A percentile compares a stretch with the other conserved stretches of the same genome.
These are phyloP conservation scores for Drosophila asahinai DNA, from an alignment of 1,140 invertebrate genomes.

Conservation along the genomic window DNA sequence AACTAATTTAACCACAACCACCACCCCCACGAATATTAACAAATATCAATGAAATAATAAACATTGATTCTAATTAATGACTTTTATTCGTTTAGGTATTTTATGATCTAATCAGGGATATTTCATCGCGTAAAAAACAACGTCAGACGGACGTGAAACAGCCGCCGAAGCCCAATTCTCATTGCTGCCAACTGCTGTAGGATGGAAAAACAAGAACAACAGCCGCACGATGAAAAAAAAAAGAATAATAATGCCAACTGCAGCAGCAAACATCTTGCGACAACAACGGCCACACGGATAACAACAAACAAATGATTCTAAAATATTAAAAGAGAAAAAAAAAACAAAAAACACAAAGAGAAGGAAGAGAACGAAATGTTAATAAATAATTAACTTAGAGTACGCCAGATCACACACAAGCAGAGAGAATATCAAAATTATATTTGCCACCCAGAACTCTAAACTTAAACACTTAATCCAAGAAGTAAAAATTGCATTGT, in stretches of 20 bases:
- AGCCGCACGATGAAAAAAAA: conserved; percentile 15
- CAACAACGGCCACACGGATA: conserved; percentile 59
- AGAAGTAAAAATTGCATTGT: conserved; percentile 42
- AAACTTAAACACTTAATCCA: conserved; percentile 31
- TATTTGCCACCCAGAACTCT: conserved; percentile 50
- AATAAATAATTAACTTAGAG: conserved; percentile 41
- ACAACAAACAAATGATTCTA: conserved; percentile 30
- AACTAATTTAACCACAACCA: conserved; percentile 34
- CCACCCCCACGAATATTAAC: conserved; percentile 10
- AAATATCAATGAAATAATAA: neutral
- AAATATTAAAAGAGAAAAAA: conserved; percentile 1
- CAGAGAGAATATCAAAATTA: conserved; percentile 55
- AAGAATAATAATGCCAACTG: conserved; percentile 32
- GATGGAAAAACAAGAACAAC: conserved; percentile 19
- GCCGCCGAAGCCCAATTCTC: conserved; percentile 83
- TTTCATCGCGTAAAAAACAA: conserved; percentile 85
- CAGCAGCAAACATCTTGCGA: conserved; percentile 41
- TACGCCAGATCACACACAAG: conserved; percentile 26
- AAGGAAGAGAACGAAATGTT: conserved; percentile 44
- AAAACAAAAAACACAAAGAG: conserved; percentile 18
- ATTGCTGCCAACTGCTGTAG: conserved; percentile 85
- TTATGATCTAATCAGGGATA: conserved; percentile 85
- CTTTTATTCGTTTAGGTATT: conserved; percentile 67
- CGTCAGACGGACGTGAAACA: conserved; percentile 84
- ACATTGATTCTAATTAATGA: conserved; percentile 1